Base-by-base conservation (phyloP, 2,797 vertebrate species). In the Smutsia temminckii region DNA sequence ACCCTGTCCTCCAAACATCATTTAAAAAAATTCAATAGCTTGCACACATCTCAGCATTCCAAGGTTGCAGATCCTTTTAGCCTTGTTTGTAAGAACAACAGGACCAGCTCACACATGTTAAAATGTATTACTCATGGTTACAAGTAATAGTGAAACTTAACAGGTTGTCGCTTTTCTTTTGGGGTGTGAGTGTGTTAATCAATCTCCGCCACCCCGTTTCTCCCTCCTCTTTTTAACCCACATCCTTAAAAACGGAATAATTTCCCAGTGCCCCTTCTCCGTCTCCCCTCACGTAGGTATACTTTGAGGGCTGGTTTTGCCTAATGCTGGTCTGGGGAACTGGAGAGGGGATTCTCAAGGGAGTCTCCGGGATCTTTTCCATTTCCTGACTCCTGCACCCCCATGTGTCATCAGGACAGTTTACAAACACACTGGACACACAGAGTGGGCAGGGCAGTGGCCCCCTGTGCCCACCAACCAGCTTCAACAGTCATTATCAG, bases 401-500 rank as follows among this genome's bases (percentile, higher is more conserved):
- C 3, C 13, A 9, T 18, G 46, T 61, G 21, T 63, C 32, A 34
- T 59, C 13, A 10, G 12, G 17, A 89, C 34, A 20, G 34, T 61
- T 63, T 77, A 68, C 57, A 25, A 46, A 53, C 16, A 29, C 18
- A 14, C 32, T 23, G 72, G 89, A 18, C 25, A 25, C 11, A 18
- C 0, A 25, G 27, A 18, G 32, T 8, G 1, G 21, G 23, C 5
- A 18, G 18, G 37, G 9, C 55, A 7, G 13, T 0, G 23, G 21
- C 59, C 46, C 5, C 40, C 20, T 1, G 5, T 17, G 3, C 27
- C 13, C 4, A 4, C 6, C 57, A 3, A 21, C 74, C 57, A 0
- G 21, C 57, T 17, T 8, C 21, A 34, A 14, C 1, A 12, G 6
- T 14, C 18, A 6, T 12, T 5, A 1, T 40, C 29, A 1, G 14